phyloP scores from a whole-genome alignment of 2,888 invertebrate genomes.

The Aelia acuminata region DNA sequence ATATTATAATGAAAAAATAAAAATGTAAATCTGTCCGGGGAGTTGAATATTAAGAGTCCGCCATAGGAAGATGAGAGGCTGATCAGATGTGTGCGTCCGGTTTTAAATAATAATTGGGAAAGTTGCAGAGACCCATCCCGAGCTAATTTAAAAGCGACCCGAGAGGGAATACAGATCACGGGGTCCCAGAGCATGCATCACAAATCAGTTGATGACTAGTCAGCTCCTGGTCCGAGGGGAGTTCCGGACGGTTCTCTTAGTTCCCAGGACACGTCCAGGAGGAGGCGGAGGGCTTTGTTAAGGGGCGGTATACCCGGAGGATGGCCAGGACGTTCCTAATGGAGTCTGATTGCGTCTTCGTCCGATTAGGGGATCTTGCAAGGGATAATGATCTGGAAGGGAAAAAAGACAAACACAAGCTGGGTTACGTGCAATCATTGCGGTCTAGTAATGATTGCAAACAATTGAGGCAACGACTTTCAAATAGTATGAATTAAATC shows the following conservation, averaged over 20 bases:
- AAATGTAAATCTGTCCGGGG: background rate
- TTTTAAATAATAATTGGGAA: conserved; percentile 47
- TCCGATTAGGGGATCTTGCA: background rate
- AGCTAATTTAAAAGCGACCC: conserved; percentile 31
- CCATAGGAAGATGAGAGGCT: no score
- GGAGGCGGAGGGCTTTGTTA: background rate
- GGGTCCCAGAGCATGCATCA: conserved; percentile 56
- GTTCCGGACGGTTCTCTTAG: background rate
- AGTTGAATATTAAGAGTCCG: conserved; percentile 1
- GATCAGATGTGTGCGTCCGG: background rate
- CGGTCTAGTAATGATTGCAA: background rate
- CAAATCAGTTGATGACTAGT: conserved; percentile 53
- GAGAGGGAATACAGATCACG: conserved; percentile 46
- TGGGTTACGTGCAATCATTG: background rate
- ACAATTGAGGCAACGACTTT: no score
- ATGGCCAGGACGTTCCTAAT: background rate
- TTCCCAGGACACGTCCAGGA: background rate
- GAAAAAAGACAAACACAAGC: background rate
- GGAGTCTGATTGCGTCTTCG: background rate
- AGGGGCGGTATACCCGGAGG: background rate
- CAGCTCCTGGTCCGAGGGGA: background rate
- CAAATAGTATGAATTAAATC: no score
- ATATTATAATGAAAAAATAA: background rate
- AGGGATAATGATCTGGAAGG: background rate
- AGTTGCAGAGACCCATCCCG: background rate